Evolutionary conservation across 2,113 vertebrate species (phyloP), one percentile per base, ranked within the genome.

Genomic region (Barbus barbus): DNA sequence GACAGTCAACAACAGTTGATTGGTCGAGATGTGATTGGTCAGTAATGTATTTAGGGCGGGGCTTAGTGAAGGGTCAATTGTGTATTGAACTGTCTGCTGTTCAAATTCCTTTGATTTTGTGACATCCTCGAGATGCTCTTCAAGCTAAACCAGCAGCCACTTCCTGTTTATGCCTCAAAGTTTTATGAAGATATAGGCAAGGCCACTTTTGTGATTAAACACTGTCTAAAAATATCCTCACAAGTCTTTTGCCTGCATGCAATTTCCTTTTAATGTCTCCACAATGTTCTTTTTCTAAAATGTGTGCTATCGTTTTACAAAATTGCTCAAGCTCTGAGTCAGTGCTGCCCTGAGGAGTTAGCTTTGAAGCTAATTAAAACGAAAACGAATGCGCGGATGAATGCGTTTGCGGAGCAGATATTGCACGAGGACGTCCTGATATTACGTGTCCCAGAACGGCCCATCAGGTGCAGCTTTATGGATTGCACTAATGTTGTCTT

Each of bases 291-390:
- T 22, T 78, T 44, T 73, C 1, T 73, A 44, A 78, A 44, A 44
- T 61, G 33, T 41, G 3, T 14, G 13, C 36, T 61, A 60, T 77
- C 16, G 22, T 38, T 58, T 58, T 58, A 38, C 53, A 38, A 60
- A 38, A 78, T 41, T 60, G 22, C 53, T 73, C 38, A 24, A 44
- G 71, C 71, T 73, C 71, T 46, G 38, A 73, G 71, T 73, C 71
- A 73, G 22, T 48, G 44, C 6, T 76, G 46, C 74, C 74, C 48
- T 56, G 74, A 77, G 74, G 74, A 77, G 74, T 77, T 56, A 28
- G 48, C 53, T 41, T 78, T 38, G 53, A 78, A 78, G 28, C 31
- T 24, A 78, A 78, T 78, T 61, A n/a, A n/a, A n/a, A n/a, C n/a
- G n/a, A n/a, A n/a, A n/a, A n/a, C n/a, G n/a, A n/a, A n/a, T n/a